phyloP scores from a whole-genome alignment of 2,113 vertebrate species.

The Colinus virginianus region DNA sequence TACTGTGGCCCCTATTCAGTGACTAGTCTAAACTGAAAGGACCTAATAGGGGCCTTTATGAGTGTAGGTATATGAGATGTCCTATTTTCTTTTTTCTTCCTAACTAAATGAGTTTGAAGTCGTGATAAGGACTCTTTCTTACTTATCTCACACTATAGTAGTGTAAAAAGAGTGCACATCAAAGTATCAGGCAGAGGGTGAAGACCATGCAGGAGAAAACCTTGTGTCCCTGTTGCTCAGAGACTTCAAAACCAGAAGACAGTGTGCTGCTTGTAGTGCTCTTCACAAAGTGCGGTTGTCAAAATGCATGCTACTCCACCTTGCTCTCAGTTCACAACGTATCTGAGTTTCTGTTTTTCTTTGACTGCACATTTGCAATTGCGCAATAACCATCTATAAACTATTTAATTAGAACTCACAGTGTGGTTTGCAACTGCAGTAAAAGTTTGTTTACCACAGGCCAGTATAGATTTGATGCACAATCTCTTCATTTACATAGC shows the following conservation, averaged over 20 bases:
- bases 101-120: neutral
- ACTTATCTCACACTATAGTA: neutral
- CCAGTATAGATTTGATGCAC: neutral
- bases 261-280: neutral
- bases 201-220: neutral
- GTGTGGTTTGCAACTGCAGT: neutral
- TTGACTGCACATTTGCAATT: neutral
- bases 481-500: neutral
- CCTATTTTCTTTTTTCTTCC: neutral
- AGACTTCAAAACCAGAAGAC: neutral
- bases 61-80: neutral
- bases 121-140: neutral
- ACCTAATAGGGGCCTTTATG: neutral
- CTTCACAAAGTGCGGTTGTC: neutral
- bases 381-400: neutral
- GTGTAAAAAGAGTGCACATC: neutral
- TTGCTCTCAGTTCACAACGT: fast-evolving
- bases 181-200: neutral
- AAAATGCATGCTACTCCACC: neutral
- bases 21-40: neutral
- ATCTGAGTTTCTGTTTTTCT: neutral
- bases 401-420: neutral
- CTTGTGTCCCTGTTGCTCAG: neutral
- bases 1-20: neutral
- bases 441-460: neutral